A percentile compares a stretch with the other conserved stretches of the same genome.
Evolutionary conservation across 2,113 vertebrate species (phyloP).

Genomic region (Orthonyx spaldingii): DNA sequence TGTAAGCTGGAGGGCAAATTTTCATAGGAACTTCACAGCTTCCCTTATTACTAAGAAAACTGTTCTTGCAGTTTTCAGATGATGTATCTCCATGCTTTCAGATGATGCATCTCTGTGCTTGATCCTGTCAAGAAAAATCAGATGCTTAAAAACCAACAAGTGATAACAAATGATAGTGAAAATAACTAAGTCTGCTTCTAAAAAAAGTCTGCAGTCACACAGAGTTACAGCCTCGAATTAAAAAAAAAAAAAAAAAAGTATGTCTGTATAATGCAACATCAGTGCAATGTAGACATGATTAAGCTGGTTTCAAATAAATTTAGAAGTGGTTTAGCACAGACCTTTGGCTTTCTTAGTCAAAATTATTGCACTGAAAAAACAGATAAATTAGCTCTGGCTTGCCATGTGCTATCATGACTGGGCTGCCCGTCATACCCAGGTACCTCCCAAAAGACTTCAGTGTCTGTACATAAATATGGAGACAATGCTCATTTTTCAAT

Average conservation of each 20-base stretch:
- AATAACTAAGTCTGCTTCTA: background rate
- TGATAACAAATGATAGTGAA: background rate
- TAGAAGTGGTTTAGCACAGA: background rate
- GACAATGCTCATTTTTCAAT: background rate
- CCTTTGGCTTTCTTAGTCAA: background rate
- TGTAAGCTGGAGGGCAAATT: background rate
- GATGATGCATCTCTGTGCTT: background rate
- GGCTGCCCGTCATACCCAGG: background rate
- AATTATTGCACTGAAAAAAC: background rate
- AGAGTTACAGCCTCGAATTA: background rate
- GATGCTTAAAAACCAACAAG: background rate
- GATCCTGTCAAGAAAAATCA: background rate
- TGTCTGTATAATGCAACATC: background rate
- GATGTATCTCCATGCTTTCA: background rate
- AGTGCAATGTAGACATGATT: background rate
- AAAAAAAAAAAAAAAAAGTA: background rate
- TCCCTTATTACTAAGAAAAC: background rate
- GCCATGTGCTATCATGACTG: background rate
- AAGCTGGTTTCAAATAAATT: background rate
- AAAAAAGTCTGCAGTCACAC: background rate
- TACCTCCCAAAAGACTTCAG: background rate
- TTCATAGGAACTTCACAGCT: background rate
- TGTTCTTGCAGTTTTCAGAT: background rate
- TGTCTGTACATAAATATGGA: background rate
- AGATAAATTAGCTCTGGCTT: background rate